Conservation (phyloP, 2,113 vertebrate species). For the Ranitomeya imitator region DNA sequence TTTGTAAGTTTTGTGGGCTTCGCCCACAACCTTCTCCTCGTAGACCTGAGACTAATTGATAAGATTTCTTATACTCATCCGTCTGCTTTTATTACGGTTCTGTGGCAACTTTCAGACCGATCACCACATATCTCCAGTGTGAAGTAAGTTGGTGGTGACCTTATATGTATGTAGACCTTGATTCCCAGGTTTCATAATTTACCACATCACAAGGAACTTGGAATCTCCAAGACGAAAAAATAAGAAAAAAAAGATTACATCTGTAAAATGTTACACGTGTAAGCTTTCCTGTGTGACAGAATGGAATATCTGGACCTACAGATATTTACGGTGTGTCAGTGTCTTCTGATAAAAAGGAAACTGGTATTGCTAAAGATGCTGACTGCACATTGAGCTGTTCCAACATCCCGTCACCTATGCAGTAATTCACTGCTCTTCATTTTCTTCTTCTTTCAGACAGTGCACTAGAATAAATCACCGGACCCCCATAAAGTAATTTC, state of each 20-base stretch:
- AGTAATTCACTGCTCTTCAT: background rate
- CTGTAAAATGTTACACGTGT: constrained; percentile 66
- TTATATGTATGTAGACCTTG: constrained; percentile 53
- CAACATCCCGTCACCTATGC: background rate
- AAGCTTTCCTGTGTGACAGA: constrained; percentile 66
- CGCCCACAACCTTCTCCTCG: background rate
- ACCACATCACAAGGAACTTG: constrained; percentile 63
- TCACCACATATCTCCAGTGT: constrained; percentile 30
- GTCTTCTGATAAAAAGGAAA: constrained; percentile 25
- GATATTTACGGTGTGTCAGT: constrained; percentile 61
- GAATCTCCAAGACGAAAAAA: constrained; percentile 52
- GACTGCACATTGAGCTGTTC: background rate
- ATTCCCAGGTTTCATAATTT: constrained; percentile 58
- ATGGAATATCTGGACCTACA: constrained; percentile 62
- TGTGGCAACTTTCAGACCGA: constrained; percentile 26
- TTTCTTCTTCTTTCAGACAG: constrained; percentile 2
- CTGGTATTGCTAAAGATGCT: constrained; percentile 36
- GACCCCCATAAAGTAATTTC: background rate
- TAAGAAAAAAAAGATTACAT: constrained; percentile 61
- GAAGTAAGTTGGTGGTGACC: constrained; percentile 49
- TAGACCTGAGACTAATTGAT: constrained; percentile 13
- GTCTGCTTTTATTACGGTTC: constrained; percentile 26
- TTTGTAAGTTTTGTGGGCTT: background rate
- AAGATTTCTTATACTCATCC: constrained; percentile 3
- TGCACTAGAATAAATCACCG: background rate